Base-by-base conservation (phyloP, 1,140 invertebrate species). In the Polypedilum vanderplanki region DNA sequence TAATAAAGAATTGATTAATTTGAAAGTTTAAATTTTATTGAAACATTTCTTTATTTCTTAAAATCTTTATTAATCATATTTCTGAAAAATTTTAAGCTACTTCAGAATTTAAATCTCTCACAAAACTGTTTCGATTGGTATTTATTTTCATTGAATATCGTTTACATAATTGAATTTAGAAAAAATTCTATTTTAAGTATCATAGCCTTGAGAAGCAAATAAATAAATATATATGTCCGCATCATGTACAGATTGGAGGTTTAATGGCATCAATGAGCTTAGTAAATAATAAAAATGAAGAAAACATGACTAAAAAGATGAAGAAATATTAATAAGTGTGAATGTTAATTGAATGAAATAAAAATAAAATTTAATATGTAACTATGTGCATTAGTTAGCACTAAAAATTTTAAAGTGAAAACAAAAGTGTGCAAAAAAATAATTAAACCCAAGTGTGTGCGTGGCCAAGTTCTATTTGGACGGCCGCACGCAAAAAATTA, bases 401-500 rank as follows among this genome's bases (percentile, higher is more conserved):
- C n/a, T 12, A 57, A 57, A 33, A 1, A 33, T 33, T 33, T 1
- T 15, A 57, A 57, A n/a, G n/a, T 57, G 4, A 57, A 57, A n/a
- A 57, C 4, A 0, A 57, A 57, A 57, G 4, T n/a, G n/a, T n/a
- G n/a, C n/a, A n/a, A n/a, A 46, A 46, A 46, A 9, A 12, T 3
- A 57, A n/a, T 57, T 12, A 4, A n/a, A n/a, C n/a, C 9, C 10
- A 57, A n/a, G 46, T 57, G 46, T 57, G 46, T 57, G n/a, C 15
- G 1, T 33, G 24, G 24, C 24, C 24, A 33, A 33, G 24, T 33
- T 33, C 24, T 33, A 3, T 3, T 57, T 57, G 46, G n/a, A 57
- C n/a, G 46, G 46, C 46, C 46, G n/a, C 46, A 57, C n/a, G 24
- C 46, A n/a, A 57, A 57, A n/a, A n/a, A 57, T 57, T 57, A 57